Percentiles rank a stretch among this genome's conserved stretches.
phyloP scores from a whole-genome alignment of 2,113 vertebrate species.

The Ranitomeya imitator region DNA sequence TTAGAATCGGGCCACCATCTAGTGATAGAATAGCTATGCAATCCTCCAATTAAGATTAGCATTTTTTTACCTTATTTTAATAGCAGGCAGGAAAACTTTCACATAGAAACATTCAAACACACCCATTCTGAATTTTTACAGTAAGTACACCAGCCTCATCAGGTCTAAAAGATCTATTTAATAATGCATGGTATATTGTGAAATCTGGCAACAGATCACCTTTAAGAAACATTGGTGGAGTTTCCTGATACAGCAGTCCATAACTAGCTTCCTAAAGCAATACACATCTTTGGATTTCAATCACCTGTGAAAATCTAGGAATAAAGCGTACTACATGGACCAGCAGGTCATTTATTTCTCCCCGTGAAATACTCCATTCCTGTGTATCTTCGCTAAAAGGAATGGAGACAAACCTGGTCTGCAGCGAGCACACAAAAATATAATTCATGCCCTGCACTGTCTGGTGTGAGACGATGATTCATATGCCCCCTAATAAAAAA shows the following conservation, averaged over 20 bases:
- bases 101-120: too few relatives aligned
- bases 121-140: too few relatives aligned
- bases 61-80: too few relatives aligned
- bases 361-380: neutral
- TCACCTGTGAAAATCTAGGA: neutral
- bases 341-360: neutral
- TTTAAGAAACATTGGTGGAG: too few relatives aligned
- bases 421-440: conserved; percentile 20
- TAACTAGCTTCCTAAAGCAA: neutral
- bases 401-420: neutral
- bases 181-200: too few relatives aligned
- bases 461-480: conserved; percentile 83
- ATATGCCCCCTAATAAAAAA: conserved; percentile 87
- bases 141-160: too few relatives aligned
- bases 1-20: too few relatives aligned
- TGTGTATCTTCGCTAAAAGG: neutral
- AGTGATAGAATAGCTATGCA: too few relatives aligned
- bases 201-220: too few relatives aligned
- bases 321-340: neutral
- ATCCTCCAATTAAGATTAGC: too few relatives aligned
- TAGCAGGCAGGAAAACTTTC: too few relatives aligned
- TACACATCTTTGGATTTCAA: neutral
- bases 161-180: too few relatives aligned
- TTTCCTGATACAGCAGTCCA: neutral
- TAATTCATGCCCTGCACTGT: conserved; percentile 31